Percentiles rank a stretch among this genome's conserved stretches.
Conservation (phyloP, 2,888 invertebrate species). For the Tyria jacobaeae region DNA sequence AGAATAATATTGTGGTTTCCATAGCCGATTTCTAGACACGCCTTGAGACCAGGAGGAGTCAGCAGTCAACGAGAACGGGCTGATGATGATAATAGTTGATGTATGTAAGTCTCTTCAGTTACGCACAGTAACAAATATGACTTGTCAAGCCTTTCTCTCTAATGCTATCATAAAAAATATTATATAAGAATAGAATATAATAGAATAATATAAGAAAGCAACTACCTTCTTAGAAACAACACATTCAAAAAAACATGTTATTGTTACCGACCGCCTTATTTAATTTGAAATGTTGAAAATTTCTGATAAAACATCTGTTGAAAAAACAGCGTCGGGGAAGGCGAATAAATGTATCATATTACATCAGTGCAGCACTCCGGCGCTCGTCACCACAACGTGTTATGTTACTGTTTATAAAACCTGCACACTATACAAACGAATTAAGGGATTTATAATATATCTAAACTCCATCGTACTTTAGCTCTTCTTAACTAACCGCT, state of each 20-base stretch:
- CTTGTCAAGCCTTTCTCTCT: too few relatives aligned
- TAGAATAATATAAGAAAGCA: too few relatives aligned
- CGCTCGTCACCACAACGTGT: constrained; percentile 65
- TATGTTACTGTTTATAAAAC: constrained; percentile 77
- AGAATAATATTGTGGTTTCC: too few relatives aligned
- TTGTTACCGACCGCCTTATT: constrained; percentile 25
- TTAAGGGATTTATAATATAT: constrained; percentile 51
- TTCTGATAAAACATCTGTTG: constrained; percentile 54
- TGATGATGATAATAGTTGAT: too few relatives aligned
- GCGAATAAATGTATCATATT: constrained; percentile 63
- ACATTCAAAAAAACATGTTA: background rate
- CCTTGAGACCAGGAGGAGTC: too few relatives aligned
- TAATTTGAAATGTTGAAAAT: constrained; percentile 33
- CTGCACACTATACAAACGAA: constrained; percentile 67
- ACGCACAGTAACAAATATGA: too few relatives aligned
- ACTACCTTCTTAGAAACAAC: too few relatives aligned
- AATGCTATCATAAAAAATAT: too few relatives aligned
- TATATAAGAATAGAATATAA: too few relatives aligned
- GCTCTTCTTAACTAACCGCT: background rate
- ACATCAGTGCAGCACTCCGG: constrained; percentile 62
- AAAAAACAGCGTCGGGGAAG: constrained; percentile 45
- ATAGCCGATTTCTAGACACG: too few relatives aligned
- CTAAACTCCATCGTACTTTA: constrained; percentile 23
- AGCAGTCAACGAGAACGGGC: too few relatives aligned
- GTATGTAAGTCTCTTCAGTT: too few relatives aligned